These are phyloP conservation scores for Euwallacea fornicatus DNA, from an alignment of 1,140 invertebrate genomes.

Conservation along the genomic window DNA sequence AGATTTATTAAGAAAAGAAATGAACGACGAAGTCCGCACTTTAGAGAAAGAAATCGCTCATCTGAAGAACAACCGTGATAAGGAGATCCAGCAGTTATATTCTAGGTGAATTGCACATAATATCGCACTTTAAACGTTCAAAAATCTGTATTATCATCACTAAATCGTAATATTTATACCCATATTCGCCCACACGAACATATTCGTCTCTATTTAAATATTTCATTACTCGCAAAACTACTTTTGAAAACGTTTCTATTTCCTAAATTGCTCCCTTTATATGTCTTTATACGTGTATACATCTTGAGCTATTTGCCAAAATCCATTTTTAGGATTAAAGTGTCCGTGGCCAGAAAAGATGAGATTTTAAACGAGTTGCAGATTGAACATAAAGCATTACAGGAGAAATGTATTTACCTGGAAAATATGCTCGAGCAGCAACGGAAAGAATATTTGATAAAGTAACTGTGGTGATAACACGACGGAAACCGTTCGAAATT, in stretches of 20 bases:
- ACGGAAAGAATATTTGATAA: conserved; percentile 58
- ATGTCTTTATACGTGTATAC: neutral
- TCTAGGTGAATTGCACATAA: conserved; percentile 53
- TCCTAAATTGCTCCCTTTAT: neutral
- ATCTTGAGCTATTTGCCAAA: neutral
- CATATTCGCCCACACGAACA: no score
- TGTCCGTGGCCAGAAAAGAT: conserved; percentile 76
- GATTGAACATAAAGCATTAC: conserved; percentile 65
- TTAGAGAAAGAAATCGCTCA: conserved; percentile 55
- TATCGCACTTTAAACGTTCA: neutral
- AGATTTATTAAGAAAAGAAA: conserved; percentile 56
- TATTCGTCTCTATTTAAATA: no score
- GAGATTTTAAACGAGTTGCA: conserved; percentile 69
- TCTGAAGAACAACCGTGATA: conserved; percentile 54
- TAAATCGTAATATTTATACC: no score
- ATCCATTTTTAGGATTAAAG: conserved; percentile 65
- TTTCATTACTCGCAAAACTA: no score
- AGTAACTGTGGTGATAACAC: conserved; percentile 8
- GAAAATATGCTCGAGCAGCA: conserved; percentile 76
- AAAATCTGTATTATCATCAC: no score
- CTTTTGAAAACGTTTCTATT: no score
- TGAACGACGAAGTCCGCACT: conserved; percentile 53
- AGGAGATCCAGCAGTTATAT: conserved; percentile 57
- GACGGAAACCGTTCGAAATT: no score
- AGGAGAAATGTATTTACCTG: conserved; percentile 71